Percentiles rank a stretch among this genome's conserved stretches.
Evolutionary conservation across 2,797 vertebrate species (phyloP).

Genomic region (Thripadectes ignobilis): DNA sequence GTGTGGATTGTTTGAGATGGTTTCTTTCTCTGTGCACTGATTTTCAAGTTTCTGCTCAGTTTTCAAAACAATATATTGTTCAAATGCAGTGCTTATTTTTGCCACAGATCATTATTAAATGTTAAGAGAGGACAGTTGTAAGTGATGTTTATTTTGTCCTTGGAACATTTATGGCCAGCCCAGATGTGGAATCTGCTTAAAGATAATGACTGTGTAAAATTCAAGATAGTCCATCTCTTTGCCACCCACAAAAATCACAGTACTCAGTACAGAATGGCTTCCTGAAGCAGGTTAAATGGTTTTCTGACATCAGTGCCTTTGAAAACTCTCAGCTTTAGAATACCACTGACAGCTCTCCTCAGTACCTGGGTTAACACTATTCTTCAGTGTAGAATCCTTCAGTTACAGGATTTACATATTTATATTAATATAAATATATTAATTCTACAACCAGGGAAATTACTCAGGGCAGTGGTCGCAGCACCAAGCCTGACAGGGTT

Average conservation of each 20-base stretch:
- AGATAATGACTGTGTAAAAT: neutral
- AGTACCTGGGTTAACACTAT: neutral
- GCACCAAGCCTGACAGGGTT: neutral
- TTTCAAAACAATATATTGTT: neutral
- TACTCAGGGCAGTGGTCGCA: neutral
- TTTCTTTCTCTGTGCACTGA: neutral
- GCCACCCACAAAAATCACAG: neutral
- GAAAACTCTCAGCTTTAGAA: neutral
- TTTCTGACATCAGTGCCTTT: neutral
- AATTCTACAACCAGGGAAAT: neutral
- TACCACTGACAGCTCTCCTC: neutral
- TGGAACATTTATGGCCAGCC: neutral
- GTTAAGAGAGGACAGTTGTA: neutral
- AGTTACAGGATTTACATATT: neutral
- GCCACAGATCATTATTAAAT: neutral
- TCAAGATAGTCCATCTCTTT: neutral
- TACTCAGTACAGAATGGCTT: neutral
- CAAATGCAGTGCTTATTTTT: neutral
- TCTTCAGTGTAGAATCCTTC: neutral
- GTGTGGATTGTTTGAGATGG: fast-evolving
- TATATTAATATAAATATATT: neutral
- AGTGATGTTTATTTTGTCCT: neutral
- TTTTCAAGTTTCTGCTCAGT: neutral
- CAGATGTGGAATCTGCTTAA: neutral
- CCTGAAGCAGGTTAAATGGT: neutral